Percentiles rank a stretch among this genome's conserved stretches.
These are phyloP conservation scores for Miniopterus natalensis DNA, from an alignment of 2,113 vertebrate species.

Conservation along the genomic window DNA sequence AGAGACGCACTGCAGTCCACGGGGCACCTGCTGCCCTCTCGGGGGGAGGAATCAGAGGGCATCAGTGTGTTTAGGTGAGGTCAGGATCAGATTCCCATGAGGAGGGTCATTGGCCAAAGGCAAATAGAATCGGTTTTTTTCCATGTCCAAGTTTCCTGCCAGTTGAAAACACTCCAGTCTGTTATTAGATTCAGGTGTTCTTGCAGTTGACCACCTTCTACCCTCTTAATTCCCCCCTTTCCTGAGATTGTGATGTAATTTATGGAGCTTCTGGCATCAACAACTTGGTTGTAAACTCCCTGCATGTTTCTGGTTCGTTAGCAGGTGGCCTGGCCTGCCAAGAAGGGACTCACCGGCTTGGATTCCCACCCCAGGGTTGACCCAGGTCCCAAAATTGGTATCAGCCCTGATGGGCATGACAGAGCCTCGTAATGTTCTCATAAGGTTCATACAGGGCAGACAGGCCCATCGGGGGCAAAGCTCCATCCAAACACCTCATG, in stretches of 20 bases:
- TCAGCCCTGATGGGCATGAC: background rate
- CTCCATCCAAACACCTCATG: background rate
- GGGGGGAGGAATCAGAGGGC: background rate
- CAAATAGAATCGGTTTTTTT: conserved; percentile 56
- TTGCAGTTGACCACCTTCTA: conserved; percentile 16
- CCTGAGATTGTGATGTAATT: conserved; percentile 50
- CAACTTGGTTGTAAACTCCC: conserved; percentile 51
- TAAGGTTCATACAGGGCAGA: background rate
- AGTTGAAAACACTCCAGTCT: conserved; percentile 58
- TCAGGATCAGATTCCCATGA: background rate
- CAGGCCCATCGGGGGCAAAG: background rate
- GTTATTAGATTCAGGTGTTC: conserved; percentile 75
- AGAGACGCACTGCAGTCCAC: background rate
- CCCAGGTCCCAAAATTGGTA: conserved; percentile 62
- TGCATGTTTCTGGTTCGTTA: conserved; percentile 68
- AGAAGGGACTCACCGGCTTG: conserved; percentile 22
- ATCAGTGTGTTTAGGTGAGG: background rate
- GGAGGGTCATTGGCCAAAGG: background rate
- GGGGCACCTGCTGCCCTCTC: background rate
- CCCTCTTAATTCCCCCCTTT: background rate
- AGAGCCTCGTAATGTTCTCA: background rate
- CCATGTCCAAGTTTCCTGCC: conserved; percentile 43
- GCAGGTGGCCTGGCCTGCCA: conserved; percentile 67
- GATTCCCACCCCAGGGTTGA: conserved; percentile 1
- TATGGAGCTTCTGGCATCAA: conserved; percentile 69